Base-by-base conservation (phyloP, 2,113 vertebrate genomes). In the Raja brachyura region DNA sequence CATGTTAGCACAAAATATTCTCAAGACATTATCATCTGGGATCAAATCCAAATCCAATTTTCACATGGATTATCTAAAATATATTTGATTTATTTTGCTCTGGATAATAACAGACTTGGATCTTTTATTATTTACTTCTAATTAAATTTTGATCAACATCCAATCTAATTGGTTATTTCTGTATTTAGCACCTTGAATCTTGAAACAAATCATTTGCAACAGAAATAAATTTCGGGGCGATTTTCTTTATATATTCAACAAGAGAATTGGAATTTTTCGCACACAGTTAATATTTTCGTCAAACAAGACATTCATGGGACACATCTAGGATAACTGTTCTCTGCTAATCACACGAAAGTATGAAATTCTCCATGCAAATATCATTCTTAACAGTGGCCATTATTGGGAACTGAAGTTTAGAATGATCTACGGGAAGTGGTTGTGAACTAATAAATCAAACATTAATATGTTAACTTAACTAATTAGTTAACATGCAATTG, bases 21-120 rank as follows among this genome's bases (percentile, higher is more conserved):
- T 92, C 90, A 73, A 73, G 90, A 54, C 18, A 92, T 22, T 73
- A 92, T 28, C 33, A 74, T 28, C 90, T 73, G 8, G 33, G 66
- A 92, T 73, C 63, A 88, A 48, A 73, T 90, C 61, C 14, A 68
- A 90, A 70, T 74, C 90, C 39, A 73, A 92, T 92, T 73, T 73
- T 92, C 31, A 92, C 20, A 73, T 48, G 66, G 33, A 25, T 92
- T 74, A 73, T 92, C 33, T 13, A 92, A 74, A 70, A 48, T 14
- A 28, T 18, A 74, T 92, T 73, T 28, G 39, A 61, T 70, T 92
- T 92, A 20, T 48, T 73, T 92, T 68, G 48, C 39, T 92, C 90
- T 14, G 39, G 18, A 92, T 22, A 39, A 5, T 54, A 20, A 54
- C 54, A 20, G 16, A 73, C 14, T 92, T 48, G 14, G 28, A 61